A percentile compares a stretch with the other conserved stretches of the same genome.
Evolutionary conservation across 2,797 vertebrate species (phyloP).

Genomic region (Epinephelus awoara): DNA sequence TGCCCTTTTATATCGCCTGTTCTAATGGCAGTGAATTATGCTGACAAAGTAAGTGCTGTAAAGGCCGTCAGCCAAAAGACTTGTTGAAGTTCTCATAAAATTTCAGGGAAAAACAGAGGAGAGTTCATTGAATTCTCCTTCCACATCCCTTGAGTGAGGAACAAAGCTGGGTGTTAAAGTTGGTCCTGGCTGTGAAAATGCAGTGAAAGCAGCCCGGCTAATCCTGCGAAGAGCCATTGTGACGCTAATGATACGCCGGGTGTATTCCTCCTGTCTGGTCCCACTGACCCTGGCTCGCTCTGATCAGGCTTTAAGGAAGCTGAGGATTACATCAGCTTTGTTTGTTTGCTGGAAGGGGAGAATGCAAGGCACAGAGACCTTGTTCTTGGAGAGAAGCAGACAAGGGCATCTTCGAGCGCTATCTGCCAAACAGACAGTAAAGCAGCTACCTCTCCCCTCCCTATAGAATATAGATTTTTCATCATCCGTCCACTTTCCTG

Average conservation of each 20-base stretch:
- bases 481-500: slow-evolving; percentile 44
- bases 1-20: slow-evolving; percentile 51
- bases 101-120: slow-evolving; percentile 40
- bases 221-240: slow-evolving; percentile 63
- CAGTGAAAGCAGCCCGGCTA: slow-evolving; percentile 55
- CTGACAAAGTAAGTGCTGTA: slow-evolving; percentile 69
- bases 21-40: slow-evolving; percentile 71
- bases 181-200: slow-evolving; percentile 57
- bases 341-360: slow-evolving; percentile 69
- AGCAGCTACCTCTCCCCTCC: slow-evolving; percentile 1
- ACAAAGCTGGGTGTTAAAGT: slow-evolving; percentile 54
- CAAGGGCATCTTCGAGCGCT: slow-evolving; percentile 58
- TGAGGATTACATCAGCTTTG: slow-evolving; percentile 75
- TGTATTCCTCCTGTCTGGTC: slow-evolving; percentile 54
- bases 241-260: slow-evolving; percentile 66
- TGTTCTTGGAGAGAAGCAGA: slow-evolving; percentile 44
- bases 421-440: slow-evolving; percentile 36
- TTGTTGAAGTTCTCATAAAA: slow-evolving; percentile 44
- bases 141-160: slow-evolving; percentile 22
- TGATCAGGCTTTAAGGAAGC: slow-evolving; percentile 66
- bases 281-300: slow-evolving; percentile 59
- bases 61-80: slow-evolving; percentile 56
- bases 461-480: slow-evolving; percentile 54
- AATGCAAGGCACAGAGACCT: slow-evolving; percentile 45
- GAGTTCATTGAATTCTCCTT: slow-evolving; percentile 39